Evolutionary conservation across 2,797 vertebrate genomes (phyloP).

Genomic region (Eulemur rubriventer): DNA sequence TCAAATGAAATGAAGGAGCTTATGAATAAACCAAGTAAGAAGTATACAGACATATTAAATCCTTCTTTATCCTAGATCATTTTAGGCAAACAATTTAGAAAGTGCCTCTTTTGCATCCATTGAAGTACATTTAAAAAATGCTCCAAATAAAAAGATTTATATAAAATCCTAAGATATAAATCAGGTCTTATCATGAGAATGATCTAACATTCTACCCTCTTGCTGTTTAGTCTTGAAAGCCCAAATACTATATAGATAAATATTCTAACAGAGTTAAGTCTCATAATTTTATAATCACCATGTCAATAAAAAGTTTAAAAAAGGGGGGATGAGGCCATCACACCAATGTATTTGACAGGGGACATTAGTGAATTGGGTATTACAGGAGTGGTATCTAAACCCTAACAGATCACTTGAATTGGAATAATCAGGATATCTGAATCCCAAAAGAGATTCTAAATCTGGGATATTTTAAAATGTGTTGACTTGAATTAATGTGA

Average conservation of each 20-base stretch:
- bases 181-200: not conserved
- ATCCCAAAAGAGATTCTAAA: conserved; percentile 27
- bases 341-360: too few species aligned
- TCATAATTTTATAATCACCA: not conserved
- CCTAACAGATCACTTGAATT: not conserved
- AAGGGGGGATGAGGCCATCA: not conserved
- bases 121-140: not conserved
- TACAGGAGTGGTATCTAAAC: not conserved
- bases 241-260: not conserved
- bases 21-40: not conserved
- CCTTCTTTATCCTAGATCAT: not conserved
- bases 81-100: not conserved
- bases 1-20: not conserved
- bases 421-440: not conserved
- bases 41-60: not conserved
- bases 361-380: not conserved
- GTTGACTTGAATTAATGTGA: not conserved
- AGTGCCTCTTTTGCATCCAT: not conserved
- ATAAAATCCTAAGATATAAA: conserved; percentile 31
- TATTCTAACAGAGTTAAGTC: not conserved
- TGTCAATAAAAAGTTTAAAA: not conserved
- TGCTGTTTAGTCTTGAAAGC: not conserved
- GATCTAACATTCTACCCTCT: not conserved
- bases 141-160: conserved; percentile 7
- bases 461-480: not conserved